Base-by-base conservation (phyloP, 1,140 invertebrate genomes). In the Popillia japonica region DNA sequence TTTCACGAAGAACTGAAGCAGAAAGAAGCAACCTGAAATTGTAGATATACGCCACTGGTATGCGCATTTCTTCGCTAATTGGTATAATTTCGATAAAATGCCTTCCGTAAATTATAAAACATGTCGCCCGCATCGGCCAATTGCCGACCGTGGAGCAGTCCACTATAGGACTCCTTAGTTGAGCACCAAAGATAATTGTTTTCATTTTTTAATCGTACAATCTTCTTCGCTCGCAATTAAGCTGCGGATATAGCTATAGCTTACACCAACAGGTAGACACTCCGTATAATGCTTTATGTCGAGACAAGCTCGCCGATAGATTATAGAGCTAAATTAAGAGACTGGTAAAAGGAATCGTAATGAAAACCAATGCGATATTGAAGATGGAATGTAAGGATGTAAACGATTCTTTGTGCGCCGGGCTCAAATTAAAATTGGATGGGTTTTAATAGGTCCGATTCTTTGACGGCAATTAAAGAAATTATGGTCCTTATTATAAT, bases 71-170 rank as follows among this genome's bases (percentile, higher is more conserved):
- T 64, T 64, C 61, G 40, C 55, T 64, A 77, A 77, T 77, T 77
- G 59, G 48, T 48, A 59, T 77, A 77, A 77, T 61, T 77, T 77
- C 75, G 75, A 77, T 77, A 77, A 77, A 77, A 64, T 64, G 23
- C 75, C 44, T 61, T 23, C 75, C 34, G 75, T 40, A 77, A 77
- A 77, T 77, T 77, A 77, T 77, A 59, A 77, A 77, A 77, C 34
- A 77, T 77, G 27, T 77, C 61, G 61, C 61, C 61, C 61, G 20
- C 20, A 27, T 20, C 61, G 61, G 22, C 61, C 61, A 64, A 64
- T 20, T 20, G 22, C n/a, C 61, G 17, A 17, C 23, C 34, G 73
- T 17, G 40, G 14, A 42, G 22, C 73, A 17, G 22, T 41, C 4
- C n/a, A 41, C 72, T 7, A 74, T 74, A 42, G 44, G 44, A 44